These are phyloP conservation scores for Apamea anceps DNA, from an alignment of 2,888 invertebrate genomes.

Conservation along the genomic window DNA sequence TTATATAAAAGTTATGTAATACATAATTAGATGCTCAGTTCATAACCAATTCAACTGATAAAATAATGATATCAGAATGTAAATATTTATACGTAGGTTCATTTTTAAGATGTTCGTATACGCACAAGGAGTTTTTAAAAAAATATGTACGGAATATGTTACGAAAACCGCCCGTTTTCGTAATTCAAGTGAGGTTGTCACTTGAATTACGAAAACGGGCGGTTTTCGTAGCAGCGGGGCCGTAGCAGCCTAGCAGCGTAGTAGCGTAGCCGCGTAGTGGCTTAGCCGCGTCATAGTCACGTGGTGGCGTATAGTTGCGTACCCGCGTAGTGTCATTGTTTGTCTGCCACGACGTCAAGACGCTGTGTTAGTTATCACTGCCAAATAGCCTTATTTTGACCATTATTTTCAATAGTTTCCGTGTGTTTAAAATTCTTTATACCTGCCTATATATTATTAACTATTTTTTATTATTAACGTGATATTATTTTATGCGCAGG, in stretches of 20 bases:
- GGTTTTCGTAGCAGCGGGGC: background rate
- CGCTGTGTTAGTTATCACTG: too few relatives aligned
- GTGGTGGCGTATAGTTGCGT: background rate
- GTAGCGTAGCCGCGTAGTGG: background rate
- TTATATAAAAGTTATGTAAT: slow-evolving; percentile 11
- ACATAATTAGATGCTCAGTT: background rate
- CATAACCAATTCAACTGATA: slow-evolving; percentile 17
- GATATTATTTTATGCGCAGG: background rate
- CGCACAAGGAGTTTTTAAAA: background rate
- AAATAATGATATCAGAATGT: slow-evolving; percentile 21
- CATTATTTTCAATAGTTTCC: background rate
- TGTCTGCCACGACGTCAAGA: background rate
- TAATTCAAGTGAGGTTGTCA: too few relatives aligned
- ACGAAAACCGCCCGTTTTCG: too few relatives aligned
- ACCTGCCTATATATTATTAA: background rate
- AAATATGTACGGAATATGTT: too few relatives aligned
- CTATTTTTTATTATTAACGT: background rate
- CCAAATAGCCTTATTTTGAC: background rate
- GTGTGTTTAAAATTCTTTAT: background rate
- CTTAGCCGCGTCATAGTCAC: background rate
- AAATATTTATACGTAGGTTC: slow-evolving; percentile 8
- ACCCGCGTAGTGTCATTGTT: background rate
- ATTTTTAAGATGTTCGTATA: background rate
- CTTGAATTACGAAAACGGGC: background rate
- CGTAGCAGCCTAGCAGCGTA: background rate